Evolutionary conservation across 30 jellyfish, hydroid and myxozoan species (phyloP).

Genomic region (Mastigias papua): DNA sequence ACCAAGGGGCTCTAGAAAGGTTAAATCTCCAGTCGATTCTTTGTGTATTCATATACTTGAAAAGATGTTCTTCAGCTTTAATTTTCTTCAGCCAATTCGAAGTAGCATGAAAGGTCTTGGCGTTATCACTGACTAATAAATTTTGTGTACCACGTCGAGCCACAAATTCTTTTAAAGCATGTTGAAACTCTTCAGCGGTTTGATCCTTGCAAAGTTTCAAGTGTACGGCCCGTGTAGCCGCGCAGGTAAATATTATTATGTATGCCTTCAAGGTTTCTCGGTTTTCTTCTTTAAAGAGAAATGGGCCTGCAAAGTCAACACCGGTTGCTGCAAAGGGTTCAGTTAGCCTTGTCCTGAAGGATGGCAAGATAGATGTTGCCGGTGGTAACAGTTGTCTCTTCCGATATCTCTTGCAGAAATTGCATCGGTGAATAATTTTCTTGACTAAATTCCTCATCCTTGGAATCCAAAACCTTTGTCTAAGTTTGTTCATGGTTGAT

Average conservation of each 20-base stretch:
- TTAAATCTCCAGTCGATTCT: slow-evolving; percentile 41
- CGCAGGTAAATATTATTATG: slow-evolving; percentile 40
- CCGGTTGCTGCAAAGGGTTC: slow-evolving; percentile 41
- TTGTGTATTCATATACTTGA: slow-evolving; percentile 25
- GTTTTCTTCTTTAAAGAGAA: slow-evolving; percentile 1
- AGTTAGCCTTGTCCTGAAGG: slow-evolving; percentile 11
- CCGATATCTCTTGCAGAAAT: slow-evolving; percentile 22
- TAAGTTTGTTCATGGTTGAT: slow-evolving; percentile 42
- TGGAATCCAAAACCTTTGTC: slow-evolving; percentile 63
- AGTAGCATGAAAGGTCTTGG: slow-evolving; percentile 35
- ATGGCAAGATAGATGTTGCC: neutral
- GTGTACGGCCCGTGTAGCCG: slow-evolving; percentile 38
- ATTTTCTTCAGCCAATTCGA: slow-evolving; percentile 35
- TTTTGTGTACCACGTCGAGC: slow-evolving; percentile 55
- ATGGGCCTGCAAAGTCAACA: slow-evolving; percentile 63
- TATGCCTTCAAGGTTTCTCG: slow-evolving; percentile 20
- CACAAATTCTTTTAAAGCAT: slow-evolving; percentile 30
- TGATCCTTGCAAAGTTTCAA: slow-evolving; percentile 44
- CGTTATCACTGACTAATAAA: slow-evolving; percentile 49
- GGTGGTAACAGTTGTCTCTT: slow-evolving; percentile 38
- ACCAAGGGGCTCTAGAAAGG: slow-evolving; percentile 70
- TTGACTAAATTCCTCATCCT: slow-evolving; percentile 29
- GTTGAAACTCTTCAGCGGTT: slow-evolving; percentile 46
- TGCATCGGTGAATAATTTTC: slow-evolving; percentile 10
- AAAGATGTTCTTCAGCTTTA: slow-evolving; percentile 26